Evolutionary conservation across 2,888 invertebrate genomes (phyloP), one percentile per base, ranked within the genome.

Genomic region (Trichacis sp.): DNA sequence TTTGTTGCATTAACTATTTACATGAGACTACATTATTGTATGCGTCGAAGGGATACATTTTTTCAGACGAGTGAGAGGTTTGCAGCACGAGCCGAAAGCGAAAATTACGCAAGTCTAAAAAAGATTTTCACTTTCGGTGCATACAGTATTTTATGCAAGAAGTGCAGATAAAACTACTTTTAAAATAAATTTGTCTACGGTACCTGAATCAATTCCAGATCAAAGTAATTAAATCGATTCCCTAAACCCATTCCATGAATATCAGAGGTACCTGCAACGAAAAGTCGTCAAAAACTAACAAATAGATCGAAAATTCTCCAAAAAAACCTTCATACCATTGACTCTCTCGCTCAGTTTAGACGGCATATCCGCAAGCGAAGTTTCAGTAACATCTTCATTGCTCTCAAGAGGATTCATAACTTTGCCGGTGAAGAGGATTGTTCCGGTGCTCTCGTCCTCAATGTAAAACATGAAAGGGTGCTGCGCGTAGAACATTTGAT

Each of bases 391-490:
- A 24, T 19, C 24, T 64, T 86, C 85, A 68, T 81, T 80, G 8
- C 72, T 68, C 0, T 82, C 72, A 1, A 85, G 75, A 0, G 94
- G 94, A 80, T 92, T 88, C 17, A 88, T 85, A 1, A 93, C 88
- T 81, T 91, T 89, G 29, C 94, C 94, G 24, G 91, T 89, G 83
- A 92, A 93, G 18, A 94, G 83, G 48, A 93, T 87, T 33, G 91
- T 91, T n/a, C 90, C 89, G 0, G 89, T 91, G 0, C 85, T 85
- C 73, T 92, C 91, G 73, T 94, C 93, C 77, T 93, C 91, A 64
- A 94, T 91, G 81, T 91, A 91, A 85, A 94, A 93, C 52, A 93
- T 76, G 85, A 94, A 94, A 0, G 94, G 93, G 66, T 89, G 91
- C 77, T 90, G 89, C 1, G 90, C 93, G 42, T 89, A 86, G 77